Evolutionary conservation across 2,797 vertebrate species (phyloP).

Genomic region (Scomberomorus guttatus): DNA sequence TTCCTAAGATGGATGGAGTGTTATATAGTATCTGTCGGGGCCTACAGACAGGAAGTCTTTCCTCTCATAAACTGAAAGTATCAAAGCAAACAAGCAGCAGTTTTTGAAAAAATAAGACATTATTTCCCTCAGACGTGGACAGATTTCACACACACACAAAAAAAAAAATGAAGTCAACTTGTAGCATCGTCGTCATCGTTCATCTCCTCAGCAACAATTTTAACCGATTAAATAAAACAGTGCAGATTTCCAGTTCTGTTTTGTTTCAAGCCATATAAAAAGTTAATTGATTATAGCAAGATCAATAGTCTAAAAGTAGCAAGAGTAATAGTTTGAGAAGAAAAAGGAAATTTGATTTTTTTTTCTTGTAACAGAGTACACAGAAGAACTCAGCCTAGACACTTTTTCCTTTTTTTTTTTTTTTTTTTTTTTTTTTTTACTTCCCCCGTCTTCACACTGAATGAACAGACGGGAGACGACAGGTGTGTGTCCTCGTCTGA

Average conservation of each 20-base stretch:
- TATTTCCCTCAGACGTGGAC: background rate
- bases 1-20: background rate
- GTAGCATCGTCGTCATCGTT: background rate
- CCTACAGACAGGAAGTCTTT: background rate
- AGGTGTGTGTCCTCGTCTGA: background rate
- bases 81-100: background rate
- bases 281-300: conserved; percentile 36
- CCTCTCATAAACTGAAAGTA: background rate
- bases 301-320: conserved; percentile 57
- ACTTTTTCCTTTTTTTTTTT: conserved; percentile 6
- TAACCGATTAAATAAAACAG: conserved; percentile 11
- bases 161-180: background rate
- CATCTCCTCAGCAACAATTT: background rate
- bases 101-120: conserved; percentile 7
- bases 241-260: conserved; percentile 56
- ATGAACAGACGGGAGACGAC: background rate
- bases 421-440: conserved; percentile 11
- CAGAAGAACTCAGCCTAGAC: conserved; percentile 38
- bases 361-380: conserved; percentile 47
- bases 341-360: background rate
- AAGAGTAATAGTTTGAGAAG: conserved; percentile 38
- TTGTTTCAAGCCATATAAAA: conserved; percentile 42
- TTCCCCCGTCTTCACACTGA: conserved; percentile 23
- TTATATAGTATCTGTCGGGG: background rate
- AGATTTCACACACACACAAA: background rate